Conservation (phyloP, 2,797 vertebrate species). For the Acrocephalus scirpaceus region DNA sequence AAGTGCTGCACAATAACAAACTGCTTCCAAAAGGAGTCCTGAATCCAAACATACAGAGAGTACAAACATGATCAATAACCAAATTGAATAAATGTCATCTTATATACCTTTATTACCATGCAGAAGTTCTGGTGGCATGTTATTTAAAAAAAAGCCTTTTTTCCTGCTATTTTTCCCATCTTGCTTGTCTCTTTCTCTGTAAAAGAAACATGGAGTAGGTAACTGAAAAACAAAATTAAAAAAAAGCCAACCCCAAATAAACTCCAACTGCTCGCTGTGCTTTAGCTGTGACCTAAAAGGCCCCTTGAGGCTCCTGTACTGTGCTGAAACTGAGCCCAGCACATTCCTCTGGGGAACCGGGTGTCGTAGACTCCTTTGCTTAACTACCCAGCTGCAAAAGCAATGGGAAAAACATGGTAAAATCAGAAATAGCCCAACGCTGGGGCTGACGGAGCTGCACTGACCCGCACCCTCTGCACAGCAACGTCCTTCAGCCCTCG, state of each 20-base stretch:
- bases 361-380: fast-evolving
- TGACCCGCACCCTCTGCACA: background rate
- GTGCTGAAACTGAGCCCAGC: background rate
- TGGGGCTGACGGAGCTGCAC: fast-evolving
- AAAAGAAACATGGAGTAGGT: conserved; percentile 7
- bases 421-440: fast-evolving
- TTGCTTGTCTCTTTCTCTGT: conserved; percentile 1
- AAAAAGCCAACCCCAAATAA: background rate
- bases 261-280: background rate
- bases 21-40: background rate
- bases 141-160: conserved; percentile 3
- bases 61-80: background rate
- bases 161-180: conserved; percentile 21
- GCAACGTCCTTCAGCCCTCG: background rate
- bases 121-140: conserved; percentile 31
- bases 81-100: background rate
- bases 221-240: background rate
- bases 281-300: background rate
- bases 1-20: background rate
- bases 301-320: background rate
- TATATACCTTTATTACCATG: conserved; percentile 30
- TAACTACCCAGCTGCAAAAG: background rate
- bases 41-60: background rate
- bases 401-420: fast-evolving
- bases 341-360: background rate